These are phyloP conservation scores for Harpagifer antarcticus DNA, from an alignment of 2,797 vertebrate species.

Conservation along the genomic window DNA sequence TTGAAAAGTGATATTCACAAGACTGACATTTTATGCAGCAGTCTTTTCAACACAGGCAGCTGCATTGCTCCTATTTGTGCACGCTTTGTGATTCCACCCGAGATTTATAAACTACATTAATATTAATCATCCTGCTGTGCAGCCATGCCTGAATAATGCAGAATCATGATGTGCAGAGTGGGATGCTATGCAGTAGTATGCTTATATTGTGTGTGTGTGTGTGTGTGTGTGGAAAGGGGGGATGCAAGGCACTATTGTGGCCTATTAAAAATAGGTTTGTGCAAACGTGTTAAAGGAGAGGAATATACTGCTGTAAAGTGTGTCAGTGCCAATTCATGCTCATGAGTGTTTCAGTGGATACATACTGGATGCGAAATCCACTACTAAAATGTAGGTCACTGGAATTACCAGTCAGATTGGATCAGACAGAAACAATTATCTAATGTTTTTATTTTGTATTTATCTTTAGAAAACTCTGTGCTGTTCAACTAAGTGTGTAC, in stretches of 20 bases:
- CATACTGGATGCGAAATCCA: conserved; percentile 24
- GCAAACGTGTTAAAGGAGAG: neutral
- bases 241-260: neutral
- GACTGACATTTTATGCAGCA: neutral
- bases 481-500: too few relatives aligned
- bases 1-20: neutral
- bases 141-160: conserved; percentile 69
- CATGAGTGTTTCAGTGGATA: conserved; percentile 23
- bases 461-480: neutral
- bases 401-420: conserved; percentile 41
- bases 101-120: conserved; percentile 47
- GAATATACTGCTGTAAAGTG: conserved; percentile 10
- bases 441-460: neutral
- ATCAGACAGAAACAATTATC: conserved; percentile 26
- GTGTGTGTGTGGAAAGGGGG: neutral
- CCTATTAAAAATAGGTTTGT: conserved; percentile 2
- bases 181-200: conserved; percentile 26
- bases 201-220: neutral
- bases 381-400: conserved; percentile 71
- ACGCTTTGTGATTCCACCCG: conserved; percentile 12
- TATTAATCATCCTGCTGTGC: conserved; percentile 57
- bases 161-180: conserved; percentile 42
- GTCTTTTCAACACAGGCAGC: neutral
- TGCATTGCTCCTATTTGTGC: conserved; percentile 36
- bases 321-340: neutral